These are phyloP conservation scores for Poeciliopsis turrubarensis DNA, from an alignment of 2,113 vertebrate genomes.

Conservation along the genomic window DNA sequence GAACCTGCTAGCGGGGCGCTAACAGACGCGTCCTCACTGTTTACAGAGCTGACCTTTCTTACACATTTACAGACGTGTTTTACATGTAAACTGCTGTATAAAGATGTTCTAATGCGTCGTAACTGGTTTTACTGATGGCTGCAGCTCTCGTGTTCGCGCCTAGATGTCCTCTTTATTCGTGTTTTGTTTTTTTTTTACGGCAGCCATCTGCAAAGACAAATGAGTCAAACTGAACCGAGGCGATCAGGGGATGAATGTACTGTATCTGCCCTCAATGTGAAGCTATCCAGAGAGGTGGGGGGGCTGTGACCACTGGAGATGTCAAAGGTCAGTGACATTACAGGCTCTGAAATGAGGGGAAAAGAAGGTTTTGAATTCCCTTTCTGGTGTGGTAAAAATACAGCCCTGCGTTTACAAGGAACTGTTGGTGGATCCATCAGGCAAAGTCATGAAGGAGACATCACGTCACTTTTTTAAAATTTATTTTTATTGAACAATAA, in stretches of 20 bases:
- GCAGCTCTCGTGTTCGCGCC: conserved; percentile 63
- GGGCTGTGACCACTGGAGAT: conserved; percentile 33
- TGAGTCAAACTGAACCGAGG: conserved; percentile 32
- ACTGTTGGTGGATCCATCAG: conserved; percentile 67
- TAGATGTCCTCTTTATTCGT: conserved; percentile 66
- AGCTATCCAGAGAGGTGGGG: conserved; percentile 27
- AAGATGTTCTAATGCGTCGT: conserved; percentile 72
- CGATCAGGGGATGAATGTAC: conserved; percentile 63
- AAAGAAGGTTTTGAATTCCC: conserved; percentile 46
- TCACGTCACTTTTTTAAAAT: conserved; percentile 82
- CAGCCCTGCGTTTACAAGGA: conserved; percentile 69
- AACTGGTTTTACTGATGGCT: conserved; percentile 63
- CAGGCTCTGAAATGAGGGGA: conserved; percentile 14
- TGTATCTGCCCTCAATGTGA: conserved; percentile 69
- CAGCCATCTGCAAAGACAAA: conserved; percentile 54
- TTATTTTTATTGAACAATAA: conserved; percentile 85
- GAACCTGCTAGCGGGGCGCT: conserved; percentile 35
- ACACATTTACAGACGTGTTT: conserved; percentile 72
- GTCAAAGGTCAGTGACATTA: conserved; percentile 53
- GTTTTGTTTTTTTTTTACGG: conserved; percentile 48
- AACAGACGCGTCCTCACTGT: conserved; percentile 37
- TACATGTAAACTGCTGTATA: conserved; percentile 78
- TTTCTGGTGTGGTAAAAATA: conserved; percentile 41
- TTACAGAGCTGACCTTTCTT: conserved; percentile 60
- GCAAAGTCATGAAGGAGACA: conserved; percentile 79